Percentiles rank a stretch among this genome's conserved stretches.
Evolutionary conservation across 2,888 invertebrate genomes (phyloP).

Genomic region (Metacarcinus magister): DNA sequence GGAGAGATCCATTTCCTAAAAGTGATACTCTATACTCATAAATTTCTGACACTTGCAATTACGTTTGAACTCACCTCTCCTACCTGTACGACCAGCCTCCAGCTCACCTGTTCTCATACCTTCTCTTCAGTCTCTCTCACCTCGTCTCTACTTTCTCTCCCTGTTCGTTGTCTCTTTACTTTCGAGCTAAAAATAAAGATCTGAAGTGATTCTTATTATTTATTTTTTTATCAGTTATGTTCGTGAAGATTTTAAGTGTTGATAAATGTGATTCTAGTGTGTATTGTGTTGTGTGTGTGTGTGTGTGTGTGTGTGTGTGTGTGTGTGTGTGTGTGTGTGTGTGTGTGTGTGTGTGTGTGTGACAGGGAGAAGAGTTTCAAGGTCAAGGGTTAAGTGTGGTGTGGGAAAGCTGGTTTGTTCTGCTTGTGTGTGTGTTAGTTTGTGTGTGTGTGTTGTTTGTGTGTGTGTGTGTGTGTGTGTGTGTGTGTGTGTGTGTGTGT

Average conservation of each 20-base stretch:
- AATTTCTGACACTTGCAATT: not conserved
- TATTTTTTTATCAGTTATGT: too few relatives aligned
- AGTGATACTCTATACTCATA: not conserved
- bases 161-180: not conserved
- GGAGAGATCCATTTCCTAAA: not conserved
- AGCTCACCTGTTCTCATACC: constrained; percentile 9
- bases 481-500: not conserved
- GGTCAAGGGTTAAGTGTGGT: not conserved
- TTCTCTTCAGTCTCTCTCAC: not conserved
- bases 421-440: not conserved
- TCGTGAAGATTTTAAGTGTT: too few relatives aligned
- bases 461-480: constrained; percentile 48
- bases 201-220: not conserved
- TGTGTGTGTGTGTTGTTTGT: constrained; percentile 47
- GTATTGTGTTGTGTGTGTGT: not conserved
- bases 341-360: constrained; percentile 54
- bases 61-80: not conserved
- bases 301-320: constrained; percentile 22
- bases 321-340: constrained; percentile 38
- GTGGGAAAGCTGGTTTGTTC: too few relatives aligned
- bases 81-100: constrained; percentile 31
- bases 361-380: not conserved
- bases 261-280: not conserved
- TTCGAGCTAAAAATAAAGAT: not conserved
- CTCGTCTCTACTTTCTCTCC: not conserved